Evolutionary conservation across 2,113 vertebrate species (phyloP).

Genomic region (Heterocephalus glaber): DNA sequence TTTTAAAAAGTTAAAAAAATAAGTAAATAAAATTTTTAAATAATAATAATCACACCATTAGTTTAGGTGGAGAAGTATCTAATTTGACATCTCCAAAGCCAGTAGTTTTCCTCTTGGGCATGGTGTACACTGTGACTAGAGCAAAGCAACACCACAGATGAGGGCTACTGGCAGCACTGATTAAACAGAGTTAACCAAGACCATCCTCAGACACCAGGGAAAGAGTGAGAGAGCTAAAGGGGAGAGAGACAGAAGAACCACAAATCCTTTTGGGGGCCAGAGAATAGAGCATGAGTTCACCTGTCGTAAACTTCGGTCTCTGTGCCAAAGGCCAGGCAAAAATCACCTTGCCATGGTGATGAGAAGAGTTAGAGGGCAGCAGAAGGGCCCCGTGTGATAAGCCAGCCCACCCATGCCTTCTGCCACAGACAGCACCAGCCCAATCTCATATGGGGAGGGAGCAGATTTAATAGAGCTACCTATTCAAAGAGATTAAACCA

Average conservation of each 20-base stretch:
- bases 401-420: neutral
- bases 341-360: neutral
- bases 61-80: neutral
- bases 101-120: neutral
- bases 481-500: neutral
- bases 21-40: too few relatives aligned
- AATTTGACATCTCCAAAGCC: neutral
- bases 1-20: too few relatives aligned
- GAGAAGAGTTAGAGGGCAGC: neutral
- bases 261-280: neutral
- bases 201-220: neutral
- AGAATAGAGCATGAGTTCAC: neutral
- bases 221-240: neutral
- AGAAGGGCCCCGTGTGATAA: neutral
- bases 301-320: neutral
- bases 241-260: neutral
- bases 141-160: neutral
- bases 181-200: neutral
- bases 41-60: neutral
- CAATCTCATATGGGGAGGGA: neutral
- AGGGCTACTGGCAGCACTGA: neutral
- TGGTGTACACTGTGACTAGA: rapidly evolving
- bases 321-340: neutral
- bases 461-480: neutral
- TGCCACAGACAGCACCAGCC: neutral